A percentile compares a stretch with the other conserved stretches of the same genome.
Evolutionary conservation across 2,797 vertebrate genomes (phyloP).

Genomic region (Ceryle rudis): DNA sequence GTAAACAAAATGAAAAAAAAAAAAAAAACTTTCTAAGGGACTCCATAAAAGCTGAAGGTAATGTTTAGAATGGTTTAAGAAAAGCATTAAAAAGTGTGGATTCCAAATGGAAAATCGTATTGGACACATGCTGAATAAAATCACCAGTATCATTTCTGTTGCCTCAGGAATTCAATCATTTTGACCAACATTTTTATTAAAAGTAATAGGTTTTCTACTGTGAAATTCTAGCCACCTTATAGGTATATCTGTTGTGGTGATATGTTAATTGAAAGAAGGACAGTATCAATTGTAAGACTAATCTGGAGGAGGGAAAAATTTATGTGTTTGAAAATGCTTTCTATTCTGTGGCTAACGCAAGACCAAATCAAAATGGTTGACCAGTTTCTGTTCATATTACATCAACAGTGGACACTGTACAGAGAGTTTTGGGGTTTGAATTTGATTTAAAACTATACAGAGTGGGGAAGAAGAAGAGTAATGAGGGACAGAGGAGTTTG

Average conservation of each 20-base stretch:
- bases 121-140: slow-evolving; percentile 83
- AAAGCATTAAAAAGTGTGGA: slow-evolving; percentile 73
- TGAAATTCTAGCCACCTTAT: neutral
- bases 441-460: neutral
- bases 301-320: neutral
- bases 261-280: neutral
- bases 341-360: neutral
- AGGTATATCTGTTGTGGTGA: neutral
- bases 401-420: neutral
- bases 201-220: neutral
- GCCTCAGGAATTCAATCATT: slow-evolving; percentile 68
- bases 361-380: neutral
- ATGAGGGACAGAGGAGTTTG: neutral
- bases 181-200: neutral
- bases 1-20: slow-evolving; percentile 62
- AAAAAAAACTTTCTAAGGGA: slow-evolving; percentile 55
- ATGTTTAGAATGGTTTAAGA: slow-evolving; percentile 64
- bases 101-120: slow-evolving; percentile 73
- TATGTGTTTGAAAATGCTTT: neutral
- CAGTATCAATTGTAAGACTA: neutral
- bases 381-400: neutral
- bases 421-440: neutral
- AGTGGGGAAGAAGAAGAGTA: neutral
- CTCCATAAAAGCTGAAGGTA: slow-evolving; percentile 74
- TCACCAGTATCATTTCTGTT: slow-evolving; percentile 71